Evolutionary conservation across 53 echinoderm and acorn worm genomes (phyloP).

Genomic region (Arbacia lixula): DNA sequence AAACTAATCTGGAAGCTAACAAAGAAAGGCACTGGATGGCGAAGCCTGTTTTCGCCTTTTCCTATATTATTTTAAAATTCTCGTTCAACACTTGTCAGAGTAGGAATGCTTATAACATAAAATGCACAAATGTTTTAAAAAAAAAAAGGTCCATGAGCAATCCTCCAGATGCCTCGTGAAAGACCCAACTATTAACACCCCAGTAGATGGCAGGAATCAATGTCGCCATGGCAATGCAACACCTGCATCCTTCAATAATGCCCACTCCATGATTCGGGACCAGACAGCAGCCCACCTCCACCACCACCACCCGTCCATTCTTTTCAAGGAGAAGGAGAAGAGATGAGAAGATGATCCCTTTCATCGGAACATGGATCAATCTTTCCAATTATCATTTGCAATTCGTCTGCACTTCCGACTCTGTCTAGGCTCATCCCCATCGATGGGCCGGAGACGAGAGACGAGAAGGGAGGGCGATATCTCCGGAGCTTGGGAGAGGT

Average conservation of each 20-base stretch:
- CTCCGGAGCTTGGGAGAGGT: not conserved
- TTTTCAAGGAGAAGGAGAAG: too few relatives aligned
- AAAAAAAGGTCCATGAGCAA: too few relatives aligned
- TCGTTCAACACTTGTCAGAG: too few relatives aligned
- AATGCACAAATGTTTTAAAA: too few relatives aligned
- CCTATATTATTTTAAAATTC: too few relatives aligned
- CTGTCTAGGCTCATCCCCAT: too few relatives aligned
- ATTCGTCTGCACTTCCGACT: conserved; percentile 10
- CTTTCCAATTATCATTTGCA: conserved; percentile 19
- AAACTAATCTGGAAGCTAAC: too few relatives aligned
- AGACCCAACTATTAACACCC: conserved; percentile 9
- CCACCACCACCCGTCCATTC: not conserved
- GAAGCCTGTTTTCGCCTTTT: too few relatives aligned
- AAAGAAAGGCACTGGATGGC: too few relatives aligned
- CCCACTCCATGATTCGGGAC: not conserved
- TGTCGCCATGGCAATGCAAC: not conserved
- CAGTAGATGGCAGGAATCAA: not conserved
- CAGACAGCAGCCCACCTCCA: not conserved
- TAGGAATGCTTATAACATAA: too few relatives aligned
- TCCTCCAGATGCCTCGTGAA: not conserved
- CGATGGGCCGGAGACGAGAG: too few relatives aligned
- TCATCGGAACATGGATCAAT: conserved; percentile 24
- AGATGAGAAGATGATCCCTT: conserved; percentile 19
- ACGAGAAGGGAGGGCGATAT: too few relatives aligned
- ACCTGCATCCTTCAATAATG: not conserved